Evolutionary conservation across 2,113 vertebrate genomes (phyloP).

Genomic region (Porphyrio hochstetteri): DNA sequence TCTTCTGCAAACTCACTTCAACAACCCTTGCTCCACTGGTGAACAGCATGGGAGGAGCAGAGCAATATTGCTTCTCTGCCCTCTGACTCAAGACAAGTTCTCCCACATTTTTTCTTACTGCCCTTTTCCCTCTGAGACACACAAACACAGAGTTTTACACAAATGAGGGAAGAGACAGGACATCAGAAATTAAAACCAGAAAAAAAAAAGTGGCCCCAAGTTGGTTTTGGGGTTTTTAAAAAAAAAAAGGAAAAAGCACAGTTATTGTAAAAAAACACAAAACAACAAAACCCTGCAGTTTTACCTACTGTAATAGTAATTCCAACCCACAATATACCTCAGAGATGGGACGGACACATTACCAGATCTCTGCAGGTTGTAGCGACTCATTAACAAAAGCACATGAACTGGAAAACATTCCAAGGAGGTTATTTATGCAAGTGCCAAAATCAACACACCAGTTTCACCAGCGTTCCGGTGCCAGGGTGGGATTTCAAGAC

Average conservation of each 20-base stretch:
- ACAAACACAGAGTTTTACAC: not conserved
- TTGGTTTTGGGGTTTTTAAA: not conserved
- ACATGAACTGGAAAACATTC: slow-evolving; percentile 51
- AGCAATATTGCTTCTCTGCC: not conserved
- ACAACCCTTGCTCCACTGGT: not conserved
- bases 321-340: not conserved
- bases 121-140: not conserved
- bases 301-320: not conserved
- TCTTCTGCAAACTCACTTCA: not conserved
- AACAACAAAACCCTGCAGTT: not conserved
- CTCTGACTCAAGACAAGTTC: not conserved
- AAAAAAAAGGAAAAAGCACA: not conserved
- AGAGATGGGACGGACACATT: not conserved
- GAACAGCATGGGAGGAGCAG: not conserved
- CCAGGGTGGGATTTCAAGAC: slow-evolving; percentile 52
- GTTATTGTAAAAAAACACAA: not conserved
- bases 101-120: not conserved
- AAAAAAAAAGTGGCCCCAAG: not conserved
- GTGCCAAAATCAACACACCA: slow-evolving; percentile 57
- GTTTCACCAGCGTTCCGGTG: slow-evolving; percentile 31
- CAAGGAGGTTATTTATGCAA: slow-evolving; percentile 61
- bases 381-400: slow-evolving; percentile 42
- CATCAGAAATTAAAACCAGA: not conserved
- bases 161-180: not conserved
- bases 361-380: slow-evolving; percentile 27